A percentile compares a stretch with the other conserved stretches of the same genome.
Conservation (phyloP, 2,888 invertebrate species). For the Stenodema calcarata region DNA sequence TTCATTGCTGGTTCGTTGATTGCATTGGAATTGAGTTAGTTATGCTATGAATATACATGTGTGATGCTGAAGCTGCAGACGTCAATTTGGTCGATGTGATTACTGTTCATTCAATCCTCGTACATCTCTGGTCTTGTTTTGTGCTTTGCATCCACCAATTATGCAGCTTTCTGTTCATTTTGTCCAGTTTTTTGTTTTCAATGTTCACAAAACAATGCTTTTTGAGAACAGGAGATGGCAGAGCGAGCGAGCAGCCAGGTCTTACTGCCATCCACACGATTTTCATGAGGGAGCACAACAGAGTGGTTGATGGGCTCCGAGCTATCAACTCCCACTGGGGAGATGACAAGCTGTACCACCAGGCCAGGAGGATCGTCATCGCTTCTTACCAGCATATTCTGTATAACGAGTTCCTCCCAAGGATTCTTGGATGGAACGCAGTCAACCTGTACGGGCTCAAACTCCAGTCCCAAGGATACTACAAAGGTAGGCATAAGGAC, state of each 20-base stretch:
- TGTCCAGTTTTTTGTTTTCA: background rate
- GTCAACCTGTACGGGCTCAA: slow-evolving; percentile 88
- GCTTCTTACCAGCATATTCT: slow-evolving; percentile 81
- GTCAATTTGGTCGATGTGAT: too few relatives aligned
- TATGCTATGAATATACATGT: too few relatives aligned
- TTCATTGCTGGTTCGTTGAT: slow-evolving; percentile 90
- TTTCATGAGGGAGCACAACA: slow-evolving; percentile 89
- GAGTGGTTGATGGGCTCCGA: slow-evolving; percentile 78
- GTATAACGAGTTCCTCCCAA: slow-evolving; percentile 89
- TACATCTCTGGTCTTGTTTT: too few relatives aligned
- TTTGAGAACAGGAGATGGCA: slow-evolving; percentile 69
- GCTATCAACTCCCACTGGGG: slow-evolving; percentile 90
- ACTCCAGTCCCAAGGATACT: slow-evolving; percentile 81
- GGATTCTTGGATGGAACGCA: slow-evolving; percentile 88
- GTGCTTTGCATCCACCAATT: too few relatives aligned
- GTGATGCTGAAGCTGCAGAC: too few relatives aligned
- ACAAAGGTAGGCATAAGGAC: slow-evolving; percentile 68
- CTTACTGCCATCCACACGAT: slow-evolving; percentile 87
- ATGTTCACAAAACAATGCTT: background rate
- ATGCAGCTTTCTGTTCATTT: too few relatives aligned
- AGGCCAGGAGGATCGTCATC: slow-evolving; percentile 75
- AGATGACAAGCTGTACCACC: slow-evolving; percentile 80
- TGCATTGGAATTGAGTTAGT: too few relatives aligned
- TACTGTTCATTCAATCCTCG: too few relatives aligned
- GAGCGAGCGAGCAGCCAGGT: slow-evolving; percentile 92